Evolutionary conservation across 2,113 vertebrate species (phyloP), one percentile per base, ranked within the genome.

Genomic region (Mirza zaza): DNA sequence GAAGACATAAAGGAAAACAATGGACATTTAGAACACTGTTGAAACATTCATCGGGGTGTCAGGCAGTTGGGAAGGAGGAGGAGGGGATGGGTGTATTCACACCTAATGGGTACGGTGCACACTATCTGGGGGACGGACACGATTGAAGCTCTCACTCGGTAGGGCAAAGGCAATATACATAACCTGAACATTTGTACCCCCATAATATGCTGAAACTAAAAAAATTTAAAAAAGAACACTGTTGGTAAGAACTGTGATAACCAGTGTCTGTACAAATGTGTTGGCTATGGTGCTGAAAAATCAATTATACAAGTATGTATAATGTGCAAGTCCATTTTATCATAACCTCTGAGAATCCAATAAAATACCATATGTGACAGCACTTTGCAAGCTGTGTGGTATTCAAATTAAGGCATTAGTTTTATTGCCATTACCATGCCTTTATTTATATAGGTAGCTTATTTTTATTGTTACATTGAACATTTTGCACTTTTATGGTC

Each of bases 381-480:
- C 50, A 70, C 36, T 82, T 96, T 86, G 34, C 82, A 93, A 95
- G 57, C 85, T 95, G 52, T 81, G 76, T 94, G 73, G 7, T 87
- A 55, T 76, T 96, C 73, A 94, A 91, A 97, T 86, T 80, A 95
- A 95, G 34, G 21, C 75, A 63, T 85, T 95, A 45, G 34, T 91
- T 95, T 90, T 95, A 73, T 82, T 92, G 42, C 45, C 63, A 52
- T 93, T 34, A 89, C 34, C 83, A 14, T 87, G 63, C 70, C 34
- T 93, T 91, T 85, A 96, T 93, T 95, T 95, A 93, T 91, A 57
- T 80, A 91, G 50, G 52, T 84, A 90, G 48, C 81, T 96, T 82
- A 90, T 90, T 96, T 94, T 87, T 94, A 97, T 67, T 90, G 32
- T 71, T 92, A 76, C 39, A 27, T 21, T 76, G 82, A 90, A 15